Evolutionary conservation across 2,888 invertebrate genomes (phyloP), one percentile per base, ranked within the genome.

Genomic region (Ennomos erosarius): DNA sequence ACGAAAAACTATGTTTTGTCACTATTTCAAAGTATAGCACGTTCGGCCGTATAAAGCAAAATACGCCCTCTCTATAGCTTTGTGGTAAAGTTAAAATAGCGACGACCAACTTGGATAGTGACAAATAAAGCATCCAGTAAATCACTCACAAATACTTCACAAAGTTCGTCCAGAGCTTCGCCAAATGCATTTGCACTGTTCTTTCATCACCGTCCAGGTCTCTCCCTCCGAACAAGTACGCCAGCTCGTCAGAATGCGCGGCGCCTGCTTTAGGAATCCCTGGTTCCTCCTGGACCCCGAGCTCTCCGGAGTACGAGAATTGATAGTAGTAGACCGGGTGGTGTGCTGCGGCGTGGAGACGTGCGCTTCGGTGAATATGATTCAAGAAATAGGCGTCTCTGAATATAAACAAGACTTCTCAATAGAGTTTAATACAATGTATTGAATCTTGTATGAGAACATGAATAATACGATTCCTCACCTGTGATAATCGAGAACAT

Each of bases 231-330:
- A 91, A 89, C 53, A 92, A 62, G 60, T 87, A 88, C 0, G 79
- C 85, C 50, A 92, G 73, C 62, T 92, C 92, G 47, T 92, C 92
- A 0, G 88, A 85, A 62, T 90, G 88, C 0, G 90, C 87, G 0
- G 91, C 90, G 0, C 92, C 91, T 0, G 40, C 56, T 68, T 90
- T 91, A 9, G 62, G 58, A 8, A 81, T 55, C 1, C 76, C 79
- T 1, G 76, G 76, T 53, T 86, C 86, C 0, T 76, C 64, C 36
- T 74, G 76, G 9, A 88, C 82, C 1, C 90, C 90, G 1, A 69
- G 59, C 8, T 70, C 64, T 1, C 88, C 82, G 1, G 71, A 60
- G 66, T 88, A 71, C 0, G 88, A 87, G 70, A 90, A 90, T 73
- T 84, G 86, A 66, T 92, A 92, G 67, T 78, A 83, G 68, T 83